Base-by-base conservation (phyloP, 2,797 vertebrate genomes). In the Fistularia tabacaria region DNA sequence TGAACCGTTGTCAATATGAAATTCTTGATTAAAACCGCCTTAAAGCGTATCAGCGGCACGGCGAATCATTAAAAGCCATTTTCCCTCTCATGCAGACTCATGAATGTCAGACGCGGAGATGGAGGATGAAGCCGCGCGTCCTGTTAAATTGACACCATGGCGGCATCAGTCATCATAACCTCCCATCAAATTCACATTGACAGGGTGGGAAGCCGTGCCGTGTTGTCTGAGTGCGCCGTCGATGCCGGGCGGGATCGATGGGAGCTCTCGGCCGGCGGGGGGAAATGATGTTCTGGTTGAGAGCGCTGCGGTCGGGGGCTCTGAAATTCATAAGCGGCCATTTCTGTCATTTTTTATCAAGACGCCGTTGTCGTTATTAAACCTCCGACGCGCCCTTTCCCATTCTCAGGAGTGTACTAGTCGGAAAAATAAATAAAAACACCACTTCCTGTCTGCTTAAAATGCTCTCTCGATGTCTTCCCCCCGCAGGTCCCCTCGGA, bases 121-220 rank as follows among this genome's bases (percentile, higher is more conserved):
- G 14, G 11, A 1, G n/a, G 47, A 50, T 15, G 15, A 45, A 67
- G 45, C 54, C 42, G 9, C 13, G 45, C 10, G 65, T 69, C 67
- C 3, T 1, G 51, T 51, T 85, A 81, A 82, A 83, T 66, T 73
- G 75, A 76, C 52, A 14, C 39, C 75, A 74, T 66, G 36, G 75
- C 64, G 7, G 52, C 67, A 70, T 73, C 71, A 47, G 59, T 78
- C 74, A 76, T 80, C 78, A 72, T 54, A 77, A 69, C 56, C 57
- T 44, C 54, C 59, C 68, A 55, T 77, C 56, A 71, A 51, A 81
- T 68, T 56, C 57, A 42, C 54, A 54, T 55, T 59, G 83, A 81
- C 75, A 67, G 56, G 74, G 63, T 49, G 61, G 66, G 77, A 78
- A 71, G 46, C 62, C 14, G 43, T 3, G 11, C 39, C 46, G 1